A percentile compares a stretch with the other conserved stretches of the same genome.
Evolutionary conservation across 2,888 invertebrate species (phyloP).

Genomic region (Scaptomyza caliginosa): DNA sequence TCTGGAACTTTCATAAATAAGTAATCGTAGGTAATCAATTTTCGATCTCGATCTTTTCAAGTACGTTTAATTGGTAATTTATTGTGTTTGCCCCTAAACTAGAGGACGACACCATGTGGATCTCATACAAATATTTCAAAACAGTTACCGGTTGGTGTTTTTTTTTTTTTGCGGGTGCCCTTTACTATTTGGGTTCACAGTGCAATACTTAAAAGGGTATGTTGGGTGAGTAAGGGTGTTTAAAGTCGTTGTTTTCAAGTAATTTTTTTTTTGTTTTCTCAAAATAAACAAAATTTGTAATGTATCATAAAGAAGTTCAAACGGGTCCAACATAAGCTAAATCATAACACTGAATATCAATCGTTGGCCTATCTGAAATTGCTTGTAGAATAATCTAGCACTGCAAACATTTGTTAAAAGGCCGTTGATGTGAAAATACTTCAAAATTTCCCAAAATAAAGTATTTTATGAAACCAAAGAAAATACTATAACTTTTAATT

Average conservation of each 20-base stretch:
- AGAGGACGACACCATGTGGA: conserved; percentile 37
- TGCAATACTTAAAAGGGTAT: neutral
- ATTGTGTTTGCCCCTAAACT: conserved; percentile 36
- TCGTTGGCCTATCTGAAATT: neutral
- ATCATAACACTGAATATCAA: neutral
- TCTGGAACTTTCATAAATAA: conserved; percentile 14
- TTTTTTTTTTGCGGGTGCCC: too few species aligned
- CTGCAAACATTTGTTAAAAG: neutral
- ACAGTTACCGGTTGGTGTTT: too few species aligned
- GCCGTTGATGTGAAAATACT: conserved; percentile 1
- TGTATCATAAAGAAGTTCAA: neutral
- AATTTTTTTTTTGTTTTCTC: neutral
- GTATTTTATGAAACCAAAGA: conserved; percentile 8
- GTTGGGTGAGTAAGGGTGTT: neutral
- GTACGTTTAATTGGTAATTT: conserved; percentile 59
- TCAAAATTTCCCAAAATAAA: conserved; percentile 34
- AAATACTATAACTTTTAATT: neutral
- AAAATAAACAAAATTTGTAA: neutral
- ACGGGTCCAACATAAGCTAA: neutral
- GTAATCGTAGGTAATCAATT: conserved; percentile 62
- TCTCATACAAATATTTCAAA: conserved; percentile 24
- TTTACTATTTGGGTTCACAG: too few species aligned
- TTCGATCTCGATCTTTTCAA: conserved; percentile 72
- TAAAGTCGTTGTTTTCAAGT: neutral
- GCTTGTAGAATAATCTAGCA: neutral